Percentiles rank a stretch among this genome's conserved stretches.
phyloP scores from a whole-genome alignment of 64 coral and sea anemone species.

The Acropora tenuis region DNA sequence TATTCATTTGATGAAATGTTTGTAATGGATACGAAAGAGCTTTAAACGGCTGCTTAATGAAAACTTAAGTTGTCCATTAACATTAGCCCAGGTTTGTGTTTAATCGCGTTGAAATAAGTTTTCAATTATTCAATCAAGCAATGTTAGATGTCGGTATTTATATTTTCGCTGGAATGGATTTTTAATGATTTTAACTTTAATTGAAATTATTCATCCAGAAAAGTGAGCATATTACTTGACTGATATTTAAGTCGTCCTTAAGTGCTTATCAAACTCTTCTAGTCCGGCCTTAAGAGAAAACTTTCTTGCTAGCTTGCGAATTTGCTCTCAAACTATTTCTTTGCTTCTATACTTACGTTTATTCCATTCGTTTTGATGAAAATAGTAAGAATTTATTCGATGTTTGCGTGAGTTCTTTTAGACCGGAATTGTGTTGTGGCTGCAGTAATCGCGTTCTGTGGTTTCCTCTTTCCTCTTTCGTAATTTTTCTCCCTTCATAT shows the following conservation, averaged over 20 bases:
- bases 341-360: not conserved
- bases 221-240: not conserved
- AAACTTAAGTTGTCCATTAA: not conserved
- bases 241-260: not conserved
- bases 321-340: not conserved
- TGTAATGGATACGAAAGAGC: not conserved
- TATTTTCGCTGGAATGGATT: not conserved
- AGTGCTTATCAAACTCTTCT: not conserved
- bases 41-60: not conserved
- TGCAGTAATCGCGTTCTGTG: not conserved
- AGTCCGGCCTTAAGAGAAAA: not conserved
- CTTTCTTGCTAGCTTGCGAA: not conserved
- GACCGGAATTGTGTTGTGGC: not conserved
- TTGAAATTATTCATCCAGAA: not conserved
- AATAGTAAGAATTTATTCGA: not conserved
- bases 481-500: not conserved
- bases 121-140: not conserved
- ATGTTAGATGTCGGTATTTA: not conserved
- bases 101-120: not conserved
- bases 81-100: not conserved
- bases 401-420: not conserved
- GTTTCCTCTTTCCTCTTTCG: not conserved
- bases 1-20: slow-evolving; percentile 24
- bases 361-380: too few relatives aligned
- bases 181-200: not conserved